Base-by-base conservation (phyloP, 2,797 vertebrate species). In the Rhabdomys pumilio region DNA sequence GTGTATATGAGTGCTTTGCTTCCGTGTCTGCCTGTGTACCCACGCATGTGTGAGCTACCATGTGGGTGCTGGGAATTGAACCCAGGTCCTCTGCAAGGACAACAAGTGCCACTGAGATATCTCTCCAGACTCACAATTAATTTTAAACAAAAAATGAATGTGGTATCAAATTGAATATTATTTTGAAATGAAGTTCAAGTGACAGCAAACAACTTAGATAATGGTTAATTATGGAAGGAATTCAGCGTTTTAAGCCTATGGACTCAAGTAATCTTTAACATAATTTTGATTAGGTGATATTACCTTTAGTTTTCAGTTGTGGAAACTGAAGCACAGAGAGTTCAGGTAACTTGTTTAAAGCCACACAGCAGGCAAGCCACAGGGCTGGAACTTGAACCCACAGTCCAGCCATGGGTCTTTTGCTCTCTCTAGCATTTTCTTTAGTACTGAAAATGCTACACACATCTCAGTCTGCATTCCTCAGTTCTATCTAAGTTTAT, bases 81-180 rank as follows among this genome's bases (percentile, higher is more conserved):
- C 19, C 26, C 26, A 63, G 31, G 41, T 67, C 63, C 61, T 22
- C 44, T 50, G 29, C 26, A 65, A 85, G 19, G 59, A 47, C 26
- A 61, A 44, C 57, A 83, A 34, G 29, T 65, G 82, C 44, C 19
- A 34, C 61, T 20, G 29, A 50, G 41, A 3, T 20, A 34, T 50
- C 61, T 50, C 44, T 47, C 41, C 44, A 67, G 80, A 2, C 59
- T 29, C 88, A 55, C 22, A 34, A 65, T 17, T 85, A 82, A 73
- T 89, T 90, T 89, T 93, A 92, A 95, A 63, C 12, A 20, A 91
- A 79, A 88, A 89, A 83, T 84, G 44, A 89, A 34, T 65, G 4
- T 75, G 44, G 65, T 13, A 63, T 72, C 76, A 81, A 59, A 47
- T 57, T 44, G 55, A 34, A 41, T 59, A 31, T 80, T 44, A 89